A percentile compares a stretch with the other conserved stretches of the same genome.
Conservation (phyloP, 1,140 invertebrate species). For the Stegodyphus mimosarum region DNA sequence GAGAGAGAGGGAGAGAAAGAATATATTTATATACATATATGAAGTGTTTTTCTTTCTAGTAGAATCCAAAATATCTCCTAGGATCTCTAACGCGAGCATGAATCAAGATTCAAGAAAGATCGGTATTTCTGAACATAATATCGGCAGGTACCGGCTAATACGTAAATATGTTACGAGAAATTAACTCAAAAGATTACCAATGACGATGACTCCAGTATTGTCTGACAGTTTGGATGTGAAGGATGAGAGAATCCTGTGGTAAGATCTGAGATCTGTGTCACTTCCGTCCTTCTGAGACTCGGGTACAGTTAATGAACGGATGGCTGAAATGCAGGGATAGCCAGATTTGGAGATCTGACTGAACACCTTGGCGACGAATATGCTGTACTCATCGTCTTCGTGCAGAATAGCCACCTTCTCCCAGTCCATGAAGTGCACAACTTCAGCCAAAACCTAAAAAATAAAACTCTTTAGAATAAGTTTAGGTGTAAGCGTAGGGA, state of each 20-base stretch:
- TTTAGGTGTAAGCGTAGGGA: too few species aligned
- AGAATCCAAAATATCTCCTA: too few species aligned
- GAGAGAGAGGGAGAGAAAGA: too few species aligned
- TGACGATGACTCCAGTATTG: constrained; percentile 59
- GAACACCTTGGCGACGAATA: constrained; percentile 64
- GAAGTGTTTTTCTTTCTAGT: too few species aligned
- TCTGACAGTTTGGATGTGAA: constrained; percentile 62
- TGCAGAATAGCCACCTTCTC: constrained; percentile 66
- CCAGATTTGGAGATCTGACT: constrained; percentile 59
- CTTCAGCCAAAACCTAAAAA: constrained; percentile 65
- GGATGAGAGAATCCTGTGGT: constrained; percentile 63
- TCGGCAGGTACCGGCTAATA: neutral
- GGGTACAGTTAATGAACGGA: constrained; percentile 47
- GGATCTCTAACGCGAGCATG: too few species aligned
- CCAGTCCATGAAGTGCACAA: constrained; percentile 66
- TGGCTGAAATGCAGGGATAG: constrained; percentile 58
- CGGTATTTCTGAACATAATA: neutral
- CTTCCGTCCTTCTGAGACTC: neutral
- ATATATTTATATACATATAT: too few species aligned
- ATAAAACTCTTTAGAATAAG: neutral
- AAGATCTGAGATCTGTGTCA: neutral
- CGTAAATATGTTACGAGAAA: too few species aligned
- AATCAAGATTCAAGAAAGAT: neutral
- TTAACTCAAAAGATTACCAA: constrained; percentile 17
- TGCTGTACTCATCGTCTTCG: constrained; percentile 65